phyloP scores from a whole-genome alignment of 2,113 vertebrate genomes.

The Hirundichthys speculiger region DNA sequence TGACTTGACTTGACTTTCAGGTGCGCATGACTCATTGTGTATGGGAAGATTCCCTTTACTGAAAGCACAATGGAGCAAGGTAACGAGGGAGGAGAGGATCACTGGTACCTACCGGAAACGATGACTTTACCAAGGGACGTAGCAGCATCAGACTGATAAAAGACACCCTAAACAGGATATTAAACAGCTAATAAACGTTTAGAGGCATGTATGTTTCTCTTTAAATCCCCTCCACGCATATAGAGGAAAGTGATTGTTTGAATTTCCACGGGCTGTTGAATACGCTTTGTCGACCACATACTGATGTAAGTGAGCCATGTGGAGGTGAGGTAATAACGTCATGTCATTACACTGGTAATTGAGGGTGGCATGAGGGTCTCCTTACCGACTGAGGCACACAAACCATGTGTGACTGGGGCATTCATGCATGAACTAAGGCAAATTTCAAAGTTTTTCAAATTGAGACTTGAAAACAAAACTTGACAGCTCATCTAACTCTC shows the following conservation, averaged over 20 bases:
- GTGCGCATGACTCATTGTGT: background rate
- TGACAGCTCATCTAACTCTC: background rate
- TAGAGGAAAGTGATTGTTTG: slow-evolving; percentile 55
- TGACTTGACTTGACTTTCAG: no score
- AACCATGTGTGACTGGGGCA: slow-evolving; percentile 27
- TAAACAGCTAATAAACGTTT: slow-evolving; percentile 82
- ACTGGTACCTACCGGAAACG: slow-evolving; percentile 39
- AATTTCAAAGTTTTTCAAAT: background rate
- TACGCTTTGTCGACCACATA: slow-evolving; percentile 53
- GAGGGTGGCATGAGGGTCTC: slow-evolving; percentile 31
- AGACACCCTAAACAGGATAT: slow-evolving; percentile 78
- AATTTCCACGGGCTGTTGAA: slow-evolving; percentile 53
- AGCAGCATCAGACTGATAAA: slow-evolving; percentile 64
- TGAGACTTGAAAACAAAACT: slow-evolving; percentile 5
- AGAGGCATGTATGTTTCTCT: slow-evolving; percentile 60
- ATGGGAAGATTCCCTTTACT: slow-evolving; percentile 9
- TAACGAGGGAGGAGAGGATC: slow-evolving; percentile 13
- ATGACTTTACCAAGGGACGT: slow-evolving; percentile 57
- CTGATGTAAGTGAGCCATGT: slow-evolving; percentile 52
- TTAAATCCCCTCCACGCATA: slow-evolving; percentile 63
- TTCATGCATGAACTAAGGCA: slow-evolving; percentile 29
- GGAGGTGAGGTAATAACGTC: slow-evolving; percentile 54
- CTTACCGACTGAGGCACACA: slow-evolving; percentile 17
- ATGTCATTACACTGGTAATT: slow-evolving; percentile 52
- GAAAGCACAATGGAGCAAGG: slow-evolving; percentile 1